Evolutionary conservation across 1,140 invertebrate species (phyloP), one percentile per base, ranked within the genome.

Genomic region (Bombus ignitus): DNA sequence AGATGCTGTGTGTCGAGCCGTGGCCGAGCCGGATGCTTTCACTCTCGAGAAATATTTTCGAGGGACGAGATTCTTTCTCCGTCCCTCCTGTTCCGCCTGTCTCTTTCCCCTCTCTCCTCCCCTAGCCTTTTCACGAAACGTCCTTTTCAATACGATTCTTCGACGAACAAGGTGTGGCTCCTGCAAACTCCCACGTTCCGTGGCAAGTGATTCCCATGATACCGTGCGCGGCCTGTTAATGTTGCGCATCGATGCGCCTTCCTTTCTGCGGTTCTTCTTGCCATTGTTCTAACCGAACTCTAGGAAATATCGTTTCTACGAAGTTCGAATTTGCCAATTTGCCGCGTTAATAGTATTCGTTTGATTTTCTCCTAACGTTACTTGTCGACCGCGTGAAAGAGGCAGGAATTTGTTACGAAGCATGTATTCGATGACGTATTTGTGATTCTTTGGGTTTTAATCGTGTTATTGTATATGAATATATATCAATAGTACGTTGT

Each of bases 41-140:
- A 89, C 92, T 89, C 87, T 73, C 89, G 74, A 90, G 89, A 86
- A 90, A 86, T 86, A 88, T 90, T 90, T 90, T 90, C 83, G 88
- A 90, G 85, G 83, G 79, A 90, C 82, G 75, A 81, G 72, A 35
- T 42, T 62, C 75, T 68, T 72, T 82, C 65, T 66, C 37, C 35
- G 25, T 57, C 32, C 66, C n/a, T n/a, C 42, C 47, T 53, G 47
- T 53, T 53, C 47, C 47, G 47, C 18, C 18, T 10, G 44, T 42
- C 22, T 79, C 75, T 15, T 39, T 65, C 71, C 76, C 59, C 73
- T 81, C 65, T 81, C 59, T 71, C 62, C 59, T 35, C 18, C 25
- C 9, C 1, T 25, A 25, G 39, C 35, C 81, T 32, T 39, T 68
- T 68, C 74, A 66, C 71, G 44, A 37, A 62, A 72, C 83, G 72